Evolutionary conservation across 2,113 vertebrate species (phyloP).

Genomic region (Entosphenus tridentatus): DNA sequence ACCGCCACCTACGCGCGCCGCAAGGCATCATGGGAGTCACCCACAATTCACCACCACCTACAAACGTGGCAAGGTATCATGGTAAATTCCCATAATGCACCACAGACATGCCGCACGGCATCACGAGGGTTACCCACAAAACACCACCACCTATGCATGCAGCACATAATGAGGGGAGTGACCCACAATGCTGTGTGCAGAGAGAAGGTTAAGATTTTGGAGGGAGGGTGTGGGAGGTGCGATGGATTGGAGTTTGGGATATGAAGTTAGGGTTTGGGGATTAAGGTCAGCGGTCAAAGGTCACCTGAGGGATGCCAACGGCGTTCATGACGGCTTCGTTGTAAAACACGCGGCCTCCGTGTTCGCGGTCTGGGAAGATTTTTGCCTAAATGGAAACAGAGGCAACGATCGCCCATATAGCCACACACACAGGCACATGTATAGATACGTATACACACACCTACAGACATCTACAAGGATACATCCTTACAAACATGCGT

Average conservation of each 20-base stretch:
- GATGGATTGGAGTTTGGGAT: too few relatives aligned
- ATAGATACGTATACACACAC: background rate
- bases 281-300: background rate
- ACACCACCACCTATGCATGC: too few relatives aligned
- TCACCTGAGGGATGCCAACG: conserved; percentile 48
- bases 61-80: too few relatives aligned
- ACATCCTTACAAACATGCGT: background rate
- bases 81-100: too few relatives aligned
- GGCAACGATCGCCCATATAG: conserved; percentile 6
- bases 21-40: background rate
- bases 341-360: conserved; percentile 46
- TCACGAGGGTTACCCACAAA: too few relatives aligned
- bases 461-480: background rate
- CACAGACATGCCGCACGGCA: too few relatives aligned
- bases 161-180: too few relatives aligned
- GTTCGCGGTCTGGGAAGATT: conserved; percentile 51
- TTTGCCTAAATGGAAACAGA: conserved; percentile 27
- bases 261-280: too few relatives aligned
- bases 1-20: conserved; percentile 33
- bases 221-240: too few relatives aligned
- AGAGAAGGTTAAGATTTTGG: too few relatives aligned
- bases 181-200: too few relatives aligned
- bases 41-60: too few relatives aligned
- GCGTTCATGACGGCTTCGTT: conserved; percentile 54
- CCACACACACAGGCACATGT: background rate